Evolutionary conservation across 2,888 invertebrate genomes (phyloP), one percentile per base, ranked within the genome.

Genomic region (Protodeltote pygarga): DNA sequence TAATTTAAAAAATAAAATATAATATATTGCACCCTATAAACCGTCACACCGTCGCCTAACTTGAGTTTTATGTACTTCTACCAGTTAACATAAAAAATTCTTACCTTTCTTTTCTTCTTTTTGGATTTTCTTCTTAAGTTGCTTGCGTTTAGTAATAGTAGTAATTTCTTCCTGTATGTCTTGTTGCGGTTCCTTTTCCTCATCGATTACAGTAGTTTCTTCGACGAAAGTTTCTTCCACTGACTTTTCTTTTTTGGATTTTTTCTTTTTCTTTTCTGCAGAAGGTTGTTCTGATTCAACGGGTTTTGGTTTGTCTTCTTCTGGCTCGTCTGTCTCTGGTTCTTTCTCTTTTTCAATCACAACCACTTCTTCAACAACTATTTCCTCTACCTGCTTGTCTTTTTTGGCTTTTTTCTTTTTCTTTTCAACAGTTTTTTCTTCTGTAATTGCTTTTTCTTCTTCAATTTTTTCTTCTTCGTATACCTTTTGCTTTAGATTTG

Each of bases 371-470:
- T 35, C 35, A n/a, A 25, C 25, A 3, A 25, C n/a, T n/a, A n/a
- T 24, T 35, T 35, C 35, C 5, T 35, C 35, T 25, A 25, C 25
- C n/a, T 25, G 29, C 10, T 29, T 29, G 2, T 29, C 10, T 2
- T 29, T 29, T 10, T 17, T 29, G 4, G 17, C 5, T n/a, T 20
- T 32, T 20, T 14, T 32, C 20, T 3, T 32, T 32, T 13, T 20
- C 32, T 13, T 32, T 20, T 32, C 20, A 2, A 5, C n/a, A 3
- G 32, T 4, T 14, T 32, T 32, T 32, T 32, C 20, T 8, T 66
- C 71, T 11, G 68, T 63, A 29, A 84, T 68, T 3, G 93, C 92
- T 48, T 93, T 93, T 62, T 90, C 87, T 71, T 93, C 92, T 33
- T 81, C 82, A 71, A 66, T 79, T 71, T 45, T 79, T 74, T 89